Conservation (phyloP, 2,113 vertebrate genomes). For the Patagioenas fasciata region DNA sequence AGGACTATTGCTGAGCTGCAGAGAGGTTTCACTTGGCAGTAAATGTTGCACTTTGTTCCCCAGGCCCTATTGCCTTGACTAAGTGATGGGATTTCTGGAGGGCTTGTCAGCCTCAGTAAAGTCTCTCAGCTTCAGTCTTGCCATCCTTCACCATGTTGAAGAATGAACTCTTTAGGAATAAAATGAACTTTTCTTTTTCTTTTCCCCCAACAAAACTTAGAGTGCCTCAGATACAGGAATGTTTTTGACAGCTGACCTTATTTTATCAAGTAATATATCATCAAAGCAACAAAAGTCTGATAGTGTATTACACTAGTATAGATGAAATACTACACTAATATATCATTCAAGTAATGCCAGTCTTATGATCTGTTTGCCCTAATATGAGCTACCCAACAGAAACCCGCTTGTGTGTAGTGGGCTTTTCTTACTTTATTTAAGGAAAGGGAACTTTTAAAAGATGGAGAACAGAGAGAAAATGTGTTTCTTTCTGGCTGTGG, state of each 20-base stretch:
- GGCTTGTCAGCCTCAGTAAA: not conserved
- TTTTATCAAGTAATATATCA: slow-evolving; percentile 53
- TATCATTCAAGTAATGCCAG: not conserved
- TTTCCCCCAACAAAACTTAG: not conserved
- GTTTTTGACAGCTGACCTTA: slow-evolving; percentile 55
- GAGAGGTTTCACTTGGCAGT: not conserved
- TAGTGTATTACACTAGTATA: not conserved
- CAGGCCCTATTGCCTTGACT: not conserved
- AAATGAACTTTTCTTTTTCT: slow-evolving; percentile 22
- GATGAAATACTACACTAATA: slow-evolving; percentile 24
- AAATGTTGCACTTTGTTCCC: not conserved
- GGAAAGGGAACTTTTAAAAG: not conserved
- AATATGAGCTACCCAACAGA: not conserved
- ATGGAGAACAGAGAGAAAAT: not conserved
- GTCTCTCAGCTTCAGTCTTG: not conserved
- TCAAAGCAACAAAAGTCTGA: not conserved
- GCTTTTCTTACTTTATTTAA: slow-evolving; percentile 17
- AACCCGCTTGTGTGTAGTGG: not conserved
- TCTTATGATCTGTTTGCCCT: not conserved
- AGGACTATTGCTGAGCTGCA: not conserved
- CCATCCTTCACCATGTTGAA: not conserved
- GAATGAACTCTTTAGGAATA: not conserved
- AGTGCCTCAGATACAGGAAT: not conserved
- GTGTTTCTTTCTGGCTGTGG: not conserved
- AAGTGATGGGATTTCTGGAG: not conserved